Conservation (phyloP, 2,888 invertebrate genomes). For the Hydropsyche betteni region DNA sequence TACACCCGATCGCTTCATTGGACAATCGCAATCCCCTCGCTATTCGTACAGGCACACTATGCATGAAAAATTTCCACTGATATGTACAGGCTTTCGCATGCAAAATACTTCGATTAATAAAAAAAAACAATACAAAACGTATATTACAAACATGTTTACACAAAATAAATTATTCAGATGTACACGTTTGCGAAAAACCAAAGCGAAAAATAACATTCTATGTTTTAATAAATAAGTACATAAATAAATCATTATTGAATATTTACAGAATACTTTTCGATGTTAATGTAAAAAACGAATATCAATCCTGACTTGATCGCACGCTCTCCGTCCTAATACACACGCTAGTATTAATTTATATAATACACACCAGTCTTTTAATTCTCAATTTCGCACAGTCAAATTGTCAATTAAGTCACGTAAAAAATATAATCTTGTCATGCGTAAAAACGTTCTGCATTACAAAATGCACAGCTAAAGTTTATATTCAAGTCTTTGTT, state of each 20-base stretch:
- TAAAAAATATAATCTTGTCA: too few species aligned
- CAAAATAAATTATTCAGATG: neutral
- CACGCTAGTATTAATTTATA: neutral
- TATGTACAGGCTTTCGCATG: constrained; percentile 1
- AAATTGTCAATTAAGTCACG: neutral
- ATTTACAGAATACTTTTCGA: constrained; percentile 19
- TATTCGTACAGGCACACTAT: too few species aligned
- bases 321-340: neutral
- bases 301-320: too few species aligned
- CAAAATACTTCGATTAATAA: neutral
- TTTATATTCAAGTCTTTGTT: constrained; percentile 8
- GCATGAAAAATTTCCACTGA: too few species aligned
- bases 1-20: too few species aligned
- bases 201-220: neutral
- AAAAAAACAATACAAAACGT: constrained; percentile 6
- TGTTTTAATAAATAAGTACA: constrained; percentile 17
- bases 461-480: constrained; percentile 1
- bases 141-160: constrained; percentile 21
- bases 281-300: neutral
- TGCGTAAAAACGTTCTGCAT: neutral
- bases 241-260: constrained; percentile 8
- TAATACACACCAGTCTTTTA: constrained; percentile 12
- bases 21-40: too few species aligned
- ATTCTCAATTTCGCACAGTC: constrained; percentile 11
- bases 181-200: neutral